phyloP scores from a whole-genome alignment of 2,888 invertebrate species.

The Mimas tiliae region DNA sequence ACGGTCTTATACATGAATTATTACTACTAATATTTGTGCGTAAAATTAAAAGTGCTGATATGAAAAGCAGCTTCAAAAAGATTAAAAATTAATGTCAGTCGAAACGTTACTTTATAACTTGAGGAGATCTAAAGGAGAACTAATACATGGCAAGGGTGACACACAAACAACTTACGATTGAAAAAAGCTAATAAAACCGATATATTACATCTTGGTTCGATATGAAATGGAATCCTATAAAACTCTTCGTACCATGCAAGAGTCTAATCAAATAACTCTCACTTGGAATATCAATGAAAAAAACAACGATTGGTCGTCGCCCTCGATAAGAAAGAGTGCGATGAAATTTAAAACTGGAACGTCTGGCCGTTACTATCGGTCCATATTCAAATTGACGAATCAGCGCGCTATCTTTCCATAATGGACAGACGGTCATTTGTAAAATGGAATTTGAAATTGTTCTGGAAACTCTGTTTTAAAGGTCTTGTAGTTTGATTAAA shows the following conservation, averaged over 20 bases:
- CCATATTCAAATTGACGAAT: slow-evolving; percentile 69
- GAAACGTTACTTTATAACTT: neutral
- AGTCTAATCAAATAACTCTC: slow-evolving; percentile 45
- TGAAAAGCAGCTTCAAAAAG: neutral
- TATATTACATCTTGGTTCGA: slow-evolving; percentile 2
- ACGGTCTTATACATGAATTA: no score
- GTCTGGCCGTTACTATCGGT: slow-evolving; percentile 54
- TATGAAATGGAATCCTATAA: neutral
- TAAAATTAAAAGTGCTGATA: no score
- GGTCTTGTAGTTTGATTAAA: neutral
- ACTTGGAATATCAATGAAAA: slow-evolving; percentile 35
- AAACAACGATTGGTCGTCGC: slow-evolving; percentile 28
- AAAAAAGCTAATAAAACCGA: slow-evolving; percentile 2
- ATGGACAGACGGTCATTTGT: slow-evolving; percentile 17
- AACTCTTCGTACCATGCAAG: slow-evolving; percentile 31
- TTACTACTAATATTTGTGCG: no score
- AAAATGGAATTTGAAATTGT: slow-evolving; percentile 19
- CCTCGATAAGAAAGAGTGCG: slow-evolving; percentile 38
- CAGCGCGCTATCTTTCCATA: slow-evolving; percentile 46
- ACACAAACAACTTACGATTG: neutral
- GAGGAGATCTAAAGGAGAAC: slow-evolving; percentile 2
- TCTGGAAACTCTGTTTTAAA: neutral
- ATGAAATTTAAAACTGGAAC: slow-evolving; percentile 71
- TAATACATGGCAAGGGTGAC: neutral
- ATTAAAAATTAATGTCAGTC: neutral